These are phyloP conservation scores for Peromyscus aztecus DNA, from an alignment of 2,797 vertebrate species.

Conservation along the genomic window DNA sequence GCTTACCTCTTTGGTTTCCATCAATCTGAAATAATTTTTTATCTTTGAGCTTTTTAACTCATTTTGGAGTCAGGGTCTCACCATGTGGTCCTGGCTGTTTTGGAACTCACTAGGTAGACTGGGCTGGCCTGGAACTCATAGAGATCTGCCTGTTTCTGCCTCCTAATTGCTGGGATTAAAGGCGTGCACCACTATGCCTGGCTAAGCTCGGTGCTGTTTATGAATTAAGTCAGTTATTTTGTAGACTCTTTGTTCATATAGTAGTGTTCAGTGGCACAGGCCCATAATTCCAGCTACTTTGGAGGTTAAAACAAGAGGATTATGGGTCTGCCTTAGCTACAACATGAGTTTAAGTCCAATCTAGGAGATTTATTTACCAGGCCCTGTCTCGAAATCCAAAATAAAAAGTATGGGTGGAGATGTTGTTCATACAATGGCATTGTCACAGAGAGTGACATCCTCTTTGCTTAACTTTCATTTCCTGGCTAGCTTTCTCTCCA, in stretches of 20 bases:
- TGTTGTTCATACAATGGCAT: background rate
- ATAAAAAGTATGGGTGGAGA: background rate
- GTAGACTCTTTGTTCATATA: background rate
- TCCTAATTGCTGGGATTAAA: background rate
- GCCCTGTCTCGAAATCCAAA: background rate
- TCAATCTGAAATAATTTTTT: background rate
- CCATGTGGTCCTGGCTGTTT: background rate
- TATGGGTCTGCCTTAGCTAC: background rate
- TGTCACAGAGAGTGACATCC: background rate
- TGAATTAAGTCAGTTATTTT: background rate
- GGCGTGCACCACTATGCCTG: background rate
- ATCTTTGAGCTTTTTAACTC: background rate
- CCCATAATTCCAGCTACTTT: background rate
- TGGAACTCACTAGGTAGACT: background rate
- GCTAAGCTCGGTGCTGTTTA: background rate
- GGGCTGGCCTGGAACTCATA: background rate
- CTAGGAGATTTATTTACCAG: background rate
- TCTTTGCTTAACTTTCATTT: background rate
- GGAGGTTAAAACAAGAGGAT: background rate
- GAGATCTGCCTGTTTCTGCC: background rate
- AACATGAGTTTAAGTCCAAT: background rate
- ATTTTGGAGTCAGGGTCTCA: background rate
- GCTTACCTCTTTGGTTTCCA: background rate
- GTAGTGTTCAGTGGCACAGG: background rate
- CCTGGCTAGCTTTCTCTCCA: background rate